Base-by-base conservation (phyloP, 2,113 vertebrate genomes). In the Podarcis cretensis region DNA sequence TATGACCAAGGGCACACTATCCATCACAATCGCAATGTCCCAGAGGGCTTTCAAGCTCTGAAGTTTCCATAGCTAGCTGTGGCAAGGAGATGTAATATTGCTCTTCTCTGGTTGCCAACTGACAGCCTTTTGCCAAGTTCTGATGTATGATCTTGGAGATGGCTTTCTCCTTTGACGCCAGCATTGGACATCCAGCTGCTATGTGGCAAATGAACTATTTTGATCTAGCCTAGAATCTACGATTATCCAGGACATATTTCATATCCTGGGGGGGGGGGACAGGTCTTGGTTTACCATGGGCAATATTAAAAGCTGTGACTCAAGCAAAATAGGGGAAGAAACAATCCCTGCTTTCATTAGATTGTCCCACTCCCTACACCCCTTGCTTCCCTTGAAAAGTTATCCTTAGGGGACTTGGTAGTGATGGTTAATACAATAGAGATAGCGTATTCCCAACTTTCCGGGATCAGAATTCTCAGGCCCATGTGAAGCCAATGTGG, bases 111-210 rank as follows among this genome's bases (percentile, higher is more conserved):
- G 8, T 48, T 71, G 66, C 77, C 78, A 87, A 13, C 68, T 30
- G 32, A 71, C 6, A 40, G 32, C 32, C 86, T 30, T 1, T 87
- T 37, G 43, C 78, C 78, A 87, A 59, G 43, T 73, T 40, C 48
- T 87, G 78, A 73, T 81, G 66, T 66, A 59, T 81, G 13, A 63
- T 73, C 78, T 81, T 81, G 66, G 78, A 87, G 48, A 81, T 20
- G 8, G 25, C 25, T 73, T 37, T 30, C 68, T 54, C 43, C 63
- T 59, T 81, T 30, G 23, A n/a, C 16, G 65, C 78, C 66, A 87
- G 18, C 20, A 21, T 6, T 81, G 43, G 86, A 81, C 40, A 6
- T 84, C 83, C 69, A 84, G 43, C 68, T 84, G 69, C 71, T 71
- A 73, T n/a, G 18, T 84, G 68, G 68, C 25, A 48, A 73, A 87